Evolutionary conservation across 2,888 invertebrate species (phyloP), one percentile per base, ranked within the genome.

Genomic region (Cantharis rustica): DNA sequence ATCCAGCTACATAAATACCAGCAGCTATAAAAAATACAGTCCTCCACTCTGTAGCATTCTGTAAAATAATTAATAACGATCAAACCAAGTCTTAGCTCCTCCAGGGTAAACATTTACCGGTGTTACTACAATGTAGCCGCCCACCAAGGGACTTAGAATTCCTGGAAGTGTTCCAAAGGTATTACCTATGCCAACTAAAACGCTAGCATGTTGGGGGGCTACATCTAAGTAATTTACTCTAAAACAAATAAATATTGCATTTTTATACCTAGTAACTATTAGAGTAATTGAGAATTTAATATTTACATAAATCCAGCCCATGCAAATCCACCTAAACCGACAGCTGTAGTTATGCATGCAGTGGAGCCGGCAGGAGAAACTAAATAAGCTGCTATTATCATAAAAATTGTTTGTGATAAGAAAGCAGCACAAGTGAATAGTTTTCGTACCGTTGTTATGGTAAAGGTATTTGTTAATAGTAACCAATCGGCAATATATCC

Each of bases 131-230:
- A 97, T 92, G 71, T 91, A 91, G 7, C 96, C 96, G 0, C 95
- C 95, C 0, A 97, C 88, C 10, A 93, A 90, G 0, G 97, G 98
- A 85, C 96, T 95, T n/a, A 97, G 89, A 83, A 98, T 96, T 26
- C 98, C 98, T 0, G 98, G 97, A 71, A 98, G 88, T 0, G 97
- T 97, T 0, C 96, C 98, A 80, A 97, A 89, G 0, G 97, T 97
- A 88, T 98, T 98, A 10, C 96, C 95, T 10, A 97, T 89, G 0
- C 97, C 98, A 96, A 98, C 96, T 73, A 98, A 88, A 0, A 98
- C 93, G 86, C 97, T 95, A 11, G 97, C 97, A 89, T 95, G 96
- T 78, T 95, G 95, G 0, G 97, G 97, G 0, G 97, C 97, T 72
- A 98, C 93, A 86, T 98, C 98, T 86, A 98, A 88, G 86, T 97